A percentile compares a stretch with the other conserved stretches of the same genome.
These are phyloP conservation scores for Dromaius novaehollandiae DNA, from an alignment of 2,113 vertebrate genomes.

Conservation along the genomic window DNA sequence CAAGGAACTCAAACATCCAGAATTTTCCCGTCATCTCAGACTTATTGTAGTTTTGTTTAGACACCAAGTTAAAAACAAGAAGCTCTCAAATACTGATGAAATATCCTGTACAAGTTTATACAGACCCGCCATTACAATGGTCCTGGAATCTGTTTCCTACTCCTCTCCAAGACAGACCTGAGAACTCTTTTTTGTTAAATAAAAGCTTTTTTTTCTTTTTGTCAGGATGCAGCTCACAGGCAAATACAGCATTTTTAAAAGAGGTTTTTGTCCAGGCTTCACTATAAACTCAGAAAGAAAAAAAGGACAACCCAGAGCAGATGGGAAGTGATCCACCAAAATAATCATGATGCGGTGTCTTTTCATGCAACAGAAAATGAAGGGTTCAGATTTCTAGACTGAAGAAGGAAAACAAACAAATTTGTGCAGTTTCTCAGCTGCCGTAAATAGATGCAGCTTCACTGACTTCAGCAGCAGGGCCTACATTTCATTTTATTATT, in stretches of 20 bases:
- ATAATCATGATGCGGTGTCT: conserved; percentile 31
- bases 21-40: not conserved
- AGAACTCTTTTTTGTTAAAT: conserved; percentile 9
- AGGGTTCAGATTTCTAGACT: conserved; percentile 15
- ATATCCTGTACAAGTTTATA: conserved; percentile 12
- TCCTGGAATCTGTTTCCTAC: not conserved
- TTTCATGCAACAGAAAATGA: conserved; percentile 50
- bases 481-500: not conserved
- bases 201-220: not conserved
- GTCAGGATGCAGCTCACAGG: conserved; percentile 7
- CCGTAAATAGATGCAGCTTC: conserved; percentile 41
- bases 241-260: conserved; percentile 47
- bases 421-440: conserved; percentile 4
- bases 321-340: conserved; percentile 56
- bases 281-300: conserved; percentile 5
- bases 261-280: conserved; percentile 5
- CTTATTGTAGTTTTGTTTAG: conserved; percentile 24
- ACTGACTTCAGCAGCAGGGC: not conserved
- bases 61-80: conserved; percentile 20
- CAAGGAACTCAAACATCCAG: not conserved
- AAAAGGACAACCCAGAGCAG: not conserved
- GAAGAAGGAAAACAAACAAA: conserved; percentile 37
- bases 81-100: not conserved
- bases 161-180: conserved; percentile 15
- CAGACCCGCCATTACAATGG: not conserved